Evolutionary conservation across 2,888 invertebrate species (phyloP), one percentile per base, ranked within the genome.

Genomic region (Adelphocoris suturalis): DNA sequence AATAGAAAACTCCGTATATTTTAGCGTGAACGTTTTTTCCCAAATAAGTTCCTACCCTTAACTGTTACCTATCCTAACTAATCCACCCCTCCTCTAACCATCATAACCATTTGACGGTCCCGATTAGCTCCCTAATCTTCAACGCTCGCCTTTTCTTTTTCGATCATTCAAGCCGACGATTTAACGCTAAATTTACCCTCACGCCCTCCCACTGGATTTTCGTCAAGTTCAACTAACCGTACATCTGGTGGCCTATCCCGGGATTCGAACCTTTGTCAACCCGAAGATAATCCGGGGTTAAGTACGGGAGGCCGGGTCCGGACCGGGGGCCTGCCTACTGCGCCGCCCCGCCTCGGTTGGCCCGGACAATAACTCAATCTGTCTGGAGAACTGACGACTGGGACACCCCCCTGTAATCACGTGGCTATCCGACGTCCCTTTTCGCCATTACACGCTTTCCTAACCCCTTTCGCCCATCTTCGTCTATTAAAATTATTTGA

Each of bases 321-420:
- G 27, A 57, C 57, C 57, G 19, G 52, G 52, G 57, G 37, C 7
- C 16, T 23, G 14, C 48, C 23, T 14, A 14, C 52, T 47, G 23
- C 37, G 37, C 37, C 37, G 37, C 37, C n/a, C 52, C 48, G 82
- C 48, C 19, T 52, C 82, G 52, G 52, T 82, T 82, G 48, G 27
- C 23, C 48, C 48, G 68, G 86, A 86, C 86, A 86, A 86, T 61
- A 75, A 68, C 75, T 61, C 86, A 86, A 86, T 86, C 86, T 61
- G 86, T 47, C 86, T 19, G 19, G 23, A 16, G 85, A 52, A 19
- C 23, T 85, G 28, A 85, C 68, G 28, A 61, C 19, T 52, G 5
- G 47, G 82, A 82, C 12, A 46, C 61, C 68, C 57, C 85, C 37
- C 37, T 37, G 28, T 86, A 75, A 86, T 61, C 57, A 86, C 75